Evolutionary conservation across 2,888 invertebrate species (phyloP), one percentile per base, ranked within the genome.

Genomic region (Coremacera marginata): DNA sequence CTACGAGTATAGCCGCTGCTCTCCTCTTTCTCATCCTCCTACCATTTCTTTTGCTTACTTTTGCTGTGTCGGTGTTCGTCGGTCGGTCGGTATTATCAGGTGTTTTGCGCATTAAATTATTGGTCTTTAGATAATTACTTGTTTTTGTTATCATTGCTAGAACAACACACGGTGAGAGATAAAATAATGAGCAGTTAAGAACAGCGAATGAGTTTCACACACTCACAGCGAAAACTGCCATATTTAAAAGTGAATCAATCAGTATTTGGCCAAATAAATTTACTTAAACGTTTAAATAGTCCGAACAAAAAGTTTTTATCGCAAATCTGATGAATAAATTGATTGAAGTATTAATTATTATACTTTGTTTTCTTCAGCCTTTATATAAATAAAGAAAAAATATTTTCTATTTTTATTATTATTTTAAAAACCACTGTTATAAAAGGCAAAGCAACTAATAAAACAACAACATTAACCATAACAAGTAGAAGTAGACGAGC

Each of bases 31-130:
- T 1, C 11, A 27, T 8, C 25, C 4, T 25, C 1, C 27, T 2
- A 27, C 2, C 57, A 8, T 22, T 19, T 67, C 37, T 34, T 34
- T 65, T 67, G 67, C 22, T 14, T 16, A n/a, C 3, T 22, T n/a
- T n/a, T n/a, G n/a, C n/a, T 5, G 67, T n/a, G 22, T 67, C 37
- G 67, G 14, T 19, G 44, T 67, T 67, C 67, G 11, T 22, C 51
- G 16, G 5, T 5, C n/a, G n/a, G n/a, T n/a, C n/a, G n/a, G 5
- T 52, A 9, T 52, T 70, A 52, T 52, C 63, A 62, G 62, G 37
- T 49, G 57, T 60, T 72, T 60, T 62, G 72, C 72, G 70, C 70
- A 70, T 70, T 70, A 25, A 70, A 27, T 19, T 52, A 27, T 65
- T 8, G 11, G 65, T 34, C 34, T 16, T 37, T 34, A 37, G 67